Conservation (phyloP, 2,113 vertebrate species). For the Theropithecus gelada region DNA sequence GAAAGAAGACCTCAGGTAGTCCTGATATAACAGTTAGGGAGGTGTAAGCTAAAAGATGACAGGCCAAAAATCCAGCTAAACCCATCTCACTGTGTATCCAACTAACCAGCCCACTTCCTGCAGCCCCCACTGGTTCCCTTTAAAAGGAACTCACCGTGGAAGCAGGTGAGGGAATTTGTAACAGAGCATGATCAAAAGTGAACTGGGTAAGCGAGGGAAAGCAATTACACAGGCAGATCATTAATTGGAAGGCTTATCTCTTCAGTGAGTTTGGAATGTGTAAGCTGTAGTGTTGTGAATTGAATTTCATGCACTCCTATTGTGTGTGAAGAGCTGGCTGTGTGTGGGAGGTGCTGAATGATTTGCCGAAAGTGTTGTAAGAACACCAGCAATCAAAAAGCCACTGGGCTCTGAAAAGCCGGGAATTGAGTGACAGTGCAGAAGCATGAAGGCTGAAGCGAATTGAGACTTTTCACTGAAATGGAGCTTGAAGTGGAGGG, state of each 20-base stretch:
- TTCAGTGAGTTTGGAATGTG: constrained; percentile 61
- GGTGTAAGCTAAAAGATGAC: neutral
- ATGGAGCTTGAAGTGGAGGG: constrained; percentile 43
- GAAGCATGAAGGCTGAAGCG: constrained; percentile 51
- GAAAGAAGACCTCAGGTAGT: neutral
- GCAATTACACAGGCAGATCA: constrained; percentile 65
- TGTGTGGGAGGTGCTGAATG: constrained; percentile 65
- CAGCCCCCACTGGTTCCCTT: neutral
- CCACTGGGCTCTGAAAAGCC: constrained; percentile 49
- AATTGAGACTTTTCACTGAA: constrained; percentile 56
- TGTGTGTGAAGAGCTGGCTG: constrained; percentile 62
- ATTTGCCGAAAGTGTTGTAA: constrained; percentile 67
- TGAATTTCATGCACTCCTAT: constrained; percentile 63
- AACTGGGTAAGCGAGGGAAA: constrained; percentile 15
- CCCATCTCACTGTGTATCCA: neutral
- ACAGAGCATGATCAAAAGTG: constrained; percentile 70
- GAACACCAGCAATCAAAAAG: constrained; percentile 68
- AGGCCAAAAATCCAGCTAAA: neutral
- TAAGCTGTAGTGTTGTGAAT: constrained; percentile 61
- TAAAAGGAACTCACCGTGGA: constrained; percentile 37
- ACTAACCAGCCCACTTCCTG: neutral
- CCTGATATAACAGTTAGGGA: neutral
- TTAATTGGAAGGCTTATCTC: constrained; percentile 73
- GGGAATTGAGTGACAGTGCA: constrained; percentile 27
- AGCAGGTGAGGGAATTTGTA: constrained; percentile 72